These are phyloP conservation scores for Lacerta agilis DNA, from an alignment of 2,797 vertebrate species.

Conservation along the genomic window DNA sequence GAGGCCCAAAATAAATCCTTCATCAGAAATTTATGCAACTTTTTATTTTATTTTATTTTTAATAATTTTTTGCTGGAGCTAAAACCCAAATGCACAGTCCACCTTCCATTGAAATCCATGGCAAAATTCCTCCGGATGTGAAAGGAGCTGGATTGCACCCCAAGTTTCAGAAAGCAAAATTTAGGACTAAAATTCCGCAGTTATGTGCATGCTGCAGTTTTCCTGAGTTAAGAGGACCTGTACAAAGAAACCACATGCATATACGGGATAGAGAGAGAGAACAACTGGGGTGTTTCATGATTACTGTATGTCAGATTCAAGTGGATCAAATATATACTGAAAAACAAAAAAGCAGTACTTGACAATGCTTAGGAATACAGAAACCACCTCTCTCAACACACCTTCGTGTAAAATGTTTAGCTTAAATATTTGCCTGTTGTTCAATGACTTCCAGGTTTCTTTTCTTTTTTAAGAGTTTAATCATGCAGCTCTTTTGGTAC, in stretches of 20 bases:
- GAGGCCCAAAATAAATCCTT: slow-evolving; percentile 33
- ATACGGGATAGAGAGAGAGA: not conserved
- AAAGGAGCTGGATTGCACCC: slow-evolving; percentile 17
- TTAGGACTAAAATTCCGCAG: not conserved
- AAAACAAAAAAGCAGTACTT: not conserved
- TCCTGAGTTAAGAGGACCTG: not conserved
- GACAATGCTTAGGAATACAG: not conserved
- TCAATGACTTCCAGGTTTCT: not conserved
- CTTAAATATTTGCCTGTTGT: not conserved
- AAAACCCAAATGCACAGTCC: not conserved
- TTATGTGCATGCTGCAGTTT: not conserved
- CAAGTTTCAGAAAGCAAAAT: not conserved
- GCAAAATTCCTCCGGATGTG: slow-evolving; percentile 6
- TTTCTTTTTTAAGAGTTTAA: not conserved
- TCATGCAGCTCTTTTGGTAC: not conserved
- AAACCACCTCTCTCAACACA: not conserved
- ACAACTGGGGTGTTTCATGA: not conserved
- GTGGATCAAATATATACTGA: not conserved
- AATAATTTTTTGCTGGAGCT: not conserved
- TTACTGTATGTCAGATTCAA: not conserved
- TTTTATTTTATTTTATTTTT: not conserved
- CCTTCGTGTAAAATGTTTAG: not conserved
- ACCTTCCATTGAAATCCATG: slow-evolving; percentile 6
- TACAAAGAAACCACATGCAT: not conserved
- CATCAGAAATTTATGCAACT: slow-evolving; percentile 32